Conservation (phyloP, 1,140 invertebrate genomes). For the Drosophila persimilis region DNA sequence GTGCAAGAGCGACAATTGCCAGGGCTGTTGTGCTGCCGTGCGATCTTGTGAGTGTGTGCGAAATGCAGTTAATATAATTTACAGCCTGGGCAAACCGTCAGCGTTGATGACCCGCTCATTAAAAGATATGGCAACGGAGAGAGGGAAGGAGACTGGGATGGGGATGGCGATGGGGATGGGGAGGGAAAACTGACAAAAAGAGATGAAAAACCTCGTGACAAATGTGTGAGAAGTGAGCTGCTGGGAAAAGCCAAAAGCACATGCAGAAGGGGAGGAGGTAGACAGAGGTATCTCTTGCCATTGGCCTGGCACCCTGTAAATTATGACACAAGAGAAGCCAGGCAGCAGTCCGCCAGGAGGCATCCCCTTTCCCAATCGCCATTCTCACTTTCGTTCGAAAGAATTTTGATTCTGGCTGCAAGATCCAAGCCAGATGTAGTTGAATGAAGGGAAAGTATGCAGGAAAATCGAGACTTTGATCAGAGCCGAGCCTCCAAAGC, state of each 20-base stretch:
- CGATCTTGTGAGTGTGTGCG: slow-evolving; percentile 30
- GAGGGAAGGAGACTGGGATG: too few species aligned
- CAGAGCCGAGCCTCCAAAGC: slow-evolving; percentile 13
- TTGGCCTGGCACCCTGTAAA: too few species aligned
- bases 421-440: not conserved
- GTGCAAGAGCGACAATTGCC: slow-evolving; percentile 54
- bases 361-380: too few species aligned
- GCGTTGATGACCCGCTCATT: slow-evolving; percentile 72
- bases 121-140: slow-evolving; percentile 7
- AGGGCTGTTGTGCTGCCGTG: slow-evolving; percentile 9
- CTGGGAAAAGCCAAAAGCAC: slow-evolving; percentile 32
- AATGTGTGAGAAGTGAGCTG: slow-evolving; percentile 65
- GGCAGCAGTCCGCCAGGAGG: too few species aligned
- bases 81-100: slow-evolving; percentile 62
- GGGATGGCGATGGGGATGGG: not conserved
- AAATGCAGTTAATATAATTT: slow-evolving; percentile 71
- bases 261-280: too few species aligned
- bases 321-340: too few species aligned
- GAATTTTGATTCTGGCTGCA: too few species aligned
- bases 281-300: slow-evolving; percentile 1
- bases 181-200: slow-evolving; percentile 22
- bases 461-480: slow-evolving; percentile 52
- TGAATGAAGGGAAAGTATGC: slow-evolving; percentile 49
- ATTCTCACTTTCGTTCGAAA: too few species aligned
- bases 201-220: slow-evolving; percentile 54